These are phyloP conservation scores for Molossus alvarezi DNA, from an alignment of 2,797 vertebrate species.

Conservation along the genomic window DNA sequence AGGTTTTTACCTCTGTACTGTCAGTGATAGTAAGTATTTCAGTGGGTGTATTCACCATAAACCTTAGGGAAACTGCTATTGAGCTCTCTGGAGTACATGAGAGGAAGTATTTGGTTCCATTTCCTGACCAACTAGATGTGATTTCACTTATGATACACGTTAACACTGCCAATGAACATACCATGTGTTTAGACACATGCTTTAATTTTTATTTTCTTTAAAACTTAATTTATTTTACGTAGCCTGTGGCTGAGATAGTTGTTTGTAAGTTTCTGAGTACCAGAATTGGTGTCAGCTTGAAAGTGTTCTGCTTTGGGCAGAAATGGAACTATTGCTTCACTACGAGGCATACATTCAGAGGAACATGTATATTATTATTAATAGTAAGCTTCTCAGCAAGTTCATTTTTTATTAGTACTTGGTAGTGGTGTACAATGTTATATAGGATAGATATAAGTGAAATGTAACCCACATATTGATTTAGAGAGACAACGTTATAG, in stretches of 20 bases:
- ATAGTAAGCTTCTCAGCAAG: slow-evolving; percentile 38
- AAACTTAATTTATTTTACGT: slow-evolving; percentile 81
- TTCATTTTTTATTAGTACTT: slow-evolving; percentile 70
- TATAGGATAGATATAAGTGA: slow-evolving; percentile 52
- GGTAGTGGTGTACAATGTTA: not conserved
- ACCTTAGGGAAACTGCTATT: not conserved
- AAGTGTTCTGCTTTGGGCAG: slow-evolving; percentile 58
- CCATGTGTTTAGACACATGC: slow-evolving; percentile 80
- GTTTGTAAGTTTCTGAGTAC: slow-evolving; percentile 67
- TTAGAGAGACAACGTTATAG: slow-evolving; percentile 56
- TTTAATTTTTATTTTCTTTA: slow-evolving; percentile 82
- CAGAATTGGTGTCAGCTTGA: slow-evolving; percentile 28
- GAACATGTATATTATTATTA: slow-evolving; percentile 60
- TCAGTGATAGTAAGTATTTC: not conserved
- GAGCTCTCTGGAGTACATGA: not conserved
- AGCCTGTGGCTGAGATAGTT: slow-evolving; percentile 71
- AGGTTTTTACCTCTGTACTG: not conserved
- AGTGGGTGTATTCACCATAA: not conserved
- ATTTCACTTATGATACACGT: slow-evolving; percentile 64
- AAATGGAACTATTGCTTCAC: slow-evolving; percentile 46
- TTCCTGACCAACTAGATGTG: slow-evolving; percentile 74
- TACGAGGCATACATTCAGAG: slow-evolving; percentile 29
- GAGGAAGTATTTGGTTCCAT: slow-evolving; percentile 70
- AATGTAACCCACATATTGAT: slow-evolving; percentile 58
- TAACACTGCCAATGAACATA: slow-evolving; percentile 65